Evolutionary conservation across 2,888 invertebrate genomes (phyloP).

Genomic region (Microchrysa polita): DNA sequence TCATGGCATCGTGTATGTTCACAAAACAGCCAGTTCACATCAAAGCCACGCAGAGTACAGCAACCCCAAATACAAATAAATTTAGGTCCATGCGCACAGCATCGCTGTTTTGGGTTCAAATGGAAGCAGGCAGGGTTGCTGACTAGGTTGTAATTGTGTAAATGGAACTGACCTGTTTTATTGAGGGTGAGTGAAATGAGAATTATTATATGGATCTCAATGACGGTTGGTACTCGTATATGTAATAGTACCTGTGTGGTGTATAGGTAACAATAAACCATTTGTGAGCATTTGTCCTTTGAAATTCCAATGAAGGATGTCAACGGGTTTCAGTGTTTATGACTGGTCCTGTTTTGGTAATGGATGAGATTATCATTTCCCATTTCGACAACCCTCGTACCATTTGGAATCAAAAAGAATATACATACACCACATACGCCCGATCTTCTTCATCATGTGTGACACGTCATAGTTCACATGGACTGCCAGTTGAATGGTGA

Average conservation of each 20-base stretch:
- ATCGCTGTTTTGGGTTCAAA: not conserved
- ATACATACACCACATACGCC: not conserved
- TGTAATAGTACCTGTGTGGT: no score
- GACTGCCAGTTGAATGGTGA: slow-evolving; percentile 41
- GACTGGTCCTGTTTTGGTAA: no score
- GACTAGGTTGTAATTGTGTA: not conserved
- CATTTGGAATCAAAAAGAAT: not conserved
- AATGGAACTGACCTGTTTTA: no score
- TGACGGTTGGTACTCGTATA: no score
- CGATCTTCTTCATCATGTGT: not conserved
- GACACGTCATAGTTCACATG: slow-evolving; percentile 34
- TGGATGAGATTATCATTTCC: no score
- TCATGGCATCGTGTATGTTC: slow-evolving; percentile 30
- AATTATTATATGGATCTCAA: no score
- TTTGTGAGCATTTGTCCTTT: no score
- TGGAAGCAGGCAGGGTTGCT: slow-evolving; percentile 4
- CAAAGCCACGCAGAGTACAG: slow-evolving; percentile 42
- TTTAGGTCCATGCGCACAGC: slow-evolving; percentile 43
- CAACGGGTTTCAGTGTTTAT: no score
- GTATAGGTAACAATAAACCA: no score
- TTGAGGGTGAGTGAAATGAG: no score
- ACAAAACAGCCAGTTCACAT: slow-evolving; percentile 41
- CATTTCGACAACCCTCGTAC: slow-evolving; percentile 3
- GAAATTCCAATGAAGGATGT: no score
- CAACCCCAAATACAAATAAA: slow-evolving; percentile 43